Percentiles rank a stretch among this genome's conserved stretches.
Conservation (phyloP, 2,113 vertebrate genomes). For the Microcebus lehilahytsara region DNA sequence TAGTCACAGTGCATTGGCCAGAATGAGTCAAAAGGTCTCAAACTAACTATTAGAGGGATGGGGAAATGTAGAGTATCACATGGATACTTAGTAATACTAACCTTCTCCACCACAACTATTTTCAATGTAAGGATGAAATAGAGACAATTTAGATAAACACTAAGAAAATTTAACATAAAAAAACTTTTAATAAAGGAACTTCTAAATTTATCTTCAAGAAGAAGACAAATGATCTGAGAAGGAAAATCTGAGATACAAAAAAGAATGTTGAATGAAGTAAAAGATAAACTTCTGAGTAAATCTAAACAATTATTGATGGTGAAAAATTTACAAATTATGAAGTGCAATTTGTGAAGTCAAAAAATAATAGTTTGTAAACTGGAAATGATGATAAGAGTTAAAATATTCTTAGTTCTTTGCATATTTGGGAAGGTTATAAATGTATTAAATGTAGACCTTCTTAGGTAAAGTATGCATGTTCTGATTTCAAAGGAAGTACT, state of each 20-base stretch:
- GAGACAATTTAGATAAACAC: background rate
- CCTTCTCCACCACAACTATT: background rate
- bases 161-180: background rate
- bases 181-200: background rate
- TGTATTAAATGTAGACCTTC: background rate
- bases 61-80: background rate
- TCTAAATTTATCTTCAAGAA: background rate
- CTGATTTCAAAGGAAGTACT: background rate
- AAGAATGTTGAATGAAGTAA: background rate
- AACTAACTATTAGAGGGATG: background rate
- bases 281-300: background rate
- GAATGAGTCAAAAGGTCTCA: background rate
- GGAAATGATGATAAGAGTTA: background rate
- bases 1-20: background rate
- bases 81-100: background rate
- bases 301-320: background rate
- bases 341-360: background rate
- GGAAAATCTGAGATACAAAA: background rate
- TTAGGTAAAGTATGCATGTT: background rate
- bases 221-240: background rate
- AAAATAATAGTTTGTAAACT: background rate
- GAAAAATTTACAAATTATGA: background rate
- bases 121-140: background rate
- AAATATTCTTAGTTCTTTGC: background rate
- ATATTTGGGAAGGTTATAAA: background rate